A percentile compares a stretch with the other conserved stretches of the same genome.
Evolutionary conservation across 2,113 vertebrate species (phyloP).

Genomic region (Cyprinodon brontotheroides): DNA sequence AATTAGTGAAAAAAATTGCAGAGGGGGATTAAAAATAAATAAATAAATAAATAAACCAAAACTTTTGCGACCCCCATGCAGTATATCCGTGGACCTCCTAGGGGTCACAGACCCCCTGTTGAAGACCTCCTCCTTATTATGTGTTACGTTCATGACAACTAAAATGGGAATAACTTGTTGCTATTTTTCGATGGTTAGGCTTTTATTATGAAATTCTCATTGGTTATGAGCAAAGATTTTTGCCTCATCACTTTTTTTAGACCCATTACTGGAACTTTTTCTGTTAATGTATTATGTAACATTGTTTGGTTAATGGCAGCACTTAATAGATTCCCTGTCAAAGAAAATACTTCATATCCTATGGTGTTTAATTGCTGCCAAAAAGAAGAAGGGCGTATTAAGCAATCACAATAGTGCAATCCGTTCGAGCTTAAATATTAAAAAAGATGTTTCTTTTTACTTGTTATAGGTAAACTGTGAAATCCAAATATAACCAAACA

Average conservation of each 20-base stretch:
- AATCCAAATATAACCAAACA: not conserved
- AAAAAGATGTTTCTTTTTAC: slow-evolving; percentile 21
- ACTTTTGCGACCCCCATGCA: too few relatives aligned
- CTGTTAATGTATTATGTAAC: not conserved
- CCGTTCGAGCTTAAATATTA: slow-evolving; percentile 13
- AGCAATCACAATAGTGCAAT: not conserved
- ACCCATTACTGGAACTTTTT: not conserved
- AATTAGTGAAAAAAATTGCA: too few relatives aligned
- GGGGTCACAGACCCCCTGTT: not conserved
- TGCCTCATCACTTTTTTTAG: not conserved
- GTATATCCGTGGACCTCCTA: too few relatives aligned
- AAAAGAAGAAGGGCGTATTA: too few relatives aligned
- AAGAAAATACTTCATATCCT: not conserved
- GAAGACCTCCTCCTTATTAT: not conserved
- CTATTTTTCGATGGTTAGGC: not conserved
- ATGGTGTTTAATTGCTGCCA: too few relatives aligned
- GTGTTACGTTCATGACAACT: not conserved
- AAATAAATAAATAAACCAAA: too few relatives aligned
- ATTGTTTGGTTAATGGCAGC: not conserved
- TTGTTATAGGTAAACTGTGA: not conserved
- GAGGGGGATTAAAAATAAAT: too few relatives aligned
- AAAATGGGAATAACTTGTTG: not conserved
- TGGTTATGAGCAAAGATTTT: not conserved
- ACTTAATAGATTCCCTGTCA: not conserved
- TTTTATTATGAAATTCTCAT: slow-evolving; percentile 37